Percentiles rank a stretch among this genome's conserved stretches.
These are phyloP conservation scores for Cyrtodaria siliqua DNA, from an alignment of 2,888 invertebrate genomes.

Conservation along the genomic window DNA sequence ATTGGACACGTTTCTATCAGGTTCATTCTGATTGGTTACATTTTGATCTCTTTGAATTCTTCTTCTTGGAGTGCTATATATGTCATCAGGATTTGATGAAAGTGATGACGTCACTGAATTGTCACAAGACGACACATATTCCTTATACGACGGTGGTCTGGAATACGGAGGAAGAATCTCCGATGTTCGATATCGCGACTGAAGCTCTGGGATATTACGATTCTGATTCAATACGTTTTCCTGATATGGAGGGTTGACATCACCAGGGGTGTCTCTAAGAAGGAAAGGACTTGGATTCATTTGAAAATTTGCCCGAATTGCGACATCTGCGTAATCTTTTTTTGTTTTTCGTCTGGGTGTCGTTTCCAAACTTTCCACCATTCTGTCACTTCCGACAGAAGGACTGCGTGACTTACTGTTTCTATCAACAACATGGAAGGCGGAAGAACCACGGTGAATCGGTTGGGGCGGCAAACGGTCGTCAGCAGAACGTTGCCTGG, in stretches of 20 bases:
- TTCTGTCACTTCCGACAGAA: slow-evolving; percentile 40
- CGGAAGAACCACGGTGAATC: slow-evolving; percentile 64
- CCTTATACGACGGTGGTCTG: slow-evolving; percentile 72
- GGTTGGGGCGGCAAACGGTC: slow-evolving; percentile 60
- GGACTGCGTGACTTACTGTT: slow-evolving; percentile 43
- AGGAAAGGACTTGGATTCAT: slow-evolving; percentile 62
- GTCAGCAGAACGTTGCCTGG: slow-evolving; percentile 38
- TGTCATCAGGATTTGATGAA: slow-evolving; percentile 60
- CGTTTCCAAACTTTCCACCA: background rate
- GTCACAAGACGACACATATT: slow-evolving; percentile 68
- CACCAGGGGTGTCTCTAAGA: slow-evolving; percentile 17
- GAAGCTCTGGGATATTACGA: background rate
- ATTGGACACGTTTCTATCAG: background rate
- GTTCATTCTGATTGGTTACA: slow-evolving; percentile 6
- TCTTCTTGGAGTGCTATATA: slow-evolving; percentile 53
- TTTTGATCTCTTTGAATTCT: slow-evolving; percentile 16
- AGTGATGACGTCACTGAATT: slow-evolving; percentile 63
- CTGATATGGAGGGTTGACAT: background rate
- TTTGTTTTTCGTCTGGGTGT: slow-evolving; percentile 11
- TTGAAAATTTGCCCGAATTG: slow-evolving; percentile 66
- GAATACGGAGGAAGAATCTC: slow-evolving; percentile 72
- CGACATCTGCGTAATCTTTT: slow-evolving; percentile 51
- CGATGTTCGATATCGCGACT: background rate
- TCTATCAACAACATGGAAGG: slow-evolving; percentile 68
- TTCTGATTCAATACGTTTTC: too few relatives aligned